These are phyloP conservation scores for Tetragonisca angustula DNA, from an alignment of 2,888 invertebrate genomes.

Conservation along the genomic window DNA sequence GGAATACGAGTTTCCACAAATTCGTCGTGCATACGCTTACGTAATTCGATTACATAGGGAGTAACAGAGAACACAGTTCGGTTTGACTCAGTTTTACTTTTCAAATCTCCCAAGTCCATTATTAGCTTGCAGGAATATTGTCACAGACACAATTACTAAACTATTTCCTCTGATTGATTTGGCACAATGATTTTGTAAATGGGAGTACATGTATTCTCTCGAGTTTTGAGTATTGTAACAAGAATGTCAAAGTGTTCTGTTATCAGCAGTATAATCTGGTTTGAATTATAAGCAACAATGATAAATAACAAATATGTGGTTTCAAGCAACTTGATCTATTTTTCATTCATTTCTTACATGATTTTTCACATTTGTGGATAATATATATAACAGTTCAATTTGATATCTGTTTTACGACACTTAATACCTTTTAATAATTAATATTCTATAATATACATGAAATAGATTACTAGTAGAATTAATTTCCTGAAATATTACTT, in stretches of 20 bases:
- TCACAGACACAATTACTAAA: constrained; percentile 42
- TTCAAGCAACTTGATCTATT: too few relatives aligned
- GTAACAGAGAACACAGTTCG: constrained; percentile 60
- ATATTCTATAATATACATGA: background rate
- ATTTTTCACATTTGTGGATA: background rate
- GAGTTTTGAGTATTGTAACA: background rate
- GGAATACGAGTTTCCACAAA: constrained; percentile 50
- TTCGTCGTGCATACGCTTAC: constrained; percentile 59
- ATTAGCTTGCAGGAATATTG: constrained; percentile 36
- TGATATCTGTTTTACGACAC: too few relatives aligned
- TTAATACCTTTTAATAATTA: background rate
- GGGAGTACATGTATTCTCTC: constrained; percentile 2
- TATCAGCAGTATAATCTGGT: background rate
- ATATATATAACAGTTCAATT: background rate
- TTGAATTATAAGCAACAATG: background rate
- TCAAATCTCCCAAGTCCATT: constrained; percentile 53
- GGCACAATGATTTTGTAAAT: constrained; percentile 19
- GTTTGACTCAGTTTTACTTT: constrained; percentile 63
- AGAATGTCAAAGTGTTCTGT: background rate
- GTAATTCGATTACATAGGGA: constrained; percentile 65
- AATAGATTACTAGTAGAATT: background rate
- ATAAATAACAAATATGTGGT: background rate
- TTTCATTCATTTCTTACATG: background rate
- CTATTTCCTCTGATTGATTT: constrained; percentile 47
- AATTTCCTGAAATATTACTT: background rate